phyloP scores from a whole-genome alignment of 2,797 vertebrate species.

The Lutra lutra region DNA sequence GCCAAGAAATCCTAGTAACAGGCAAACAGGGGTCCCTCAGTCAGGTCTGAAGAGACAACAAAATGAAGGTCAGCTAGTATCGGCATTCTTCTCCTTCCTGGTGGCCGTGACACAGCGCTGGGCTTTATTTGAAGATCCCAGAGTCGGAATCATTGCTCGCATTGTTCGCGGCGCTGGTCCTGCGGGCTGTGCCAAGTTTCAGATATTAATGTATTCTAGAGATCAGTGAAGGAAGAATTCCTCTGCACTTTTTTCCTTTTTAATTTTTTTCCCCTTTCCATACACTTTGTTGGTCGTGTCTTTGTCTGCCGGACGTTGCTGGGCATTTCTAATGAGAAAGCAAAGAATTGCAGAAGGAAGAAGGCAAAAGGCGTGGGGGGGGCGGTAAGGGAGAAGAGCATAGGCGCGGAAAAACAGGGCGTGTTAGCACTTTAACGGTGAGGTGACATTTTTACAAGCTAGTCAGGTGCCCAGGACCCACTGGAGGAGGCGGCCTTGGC shows the following conservation, averaged over 20 bases:
- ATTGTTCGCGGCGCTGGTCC: conserved; percentile 92
- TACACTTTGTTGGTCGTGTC: conserved; percentile 92
- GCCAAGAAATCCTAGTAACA: conserved; percentile 96
- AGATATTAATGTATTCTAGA: conserved; percentile 96
- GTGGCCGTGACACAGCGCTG: conserved; percentile 93
- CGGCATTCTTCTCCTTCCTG: conserved; percentile 90
- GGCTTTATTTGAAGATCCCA: conserved; percentile 99
- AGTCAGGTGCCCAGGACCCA: conserved; percentile 76
- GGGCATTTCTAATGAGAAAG: conserved; percentile 90
- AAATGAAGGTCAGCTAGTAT: conserved; percentile 94
- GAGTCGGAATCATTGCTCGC: conserved; percentile 93
- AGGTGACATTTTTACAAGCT: conserved; percentile 73
- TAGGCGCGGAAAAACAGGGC: conserved; percentile 57
- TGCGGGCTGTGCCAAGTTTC: conserved; percentile 90
- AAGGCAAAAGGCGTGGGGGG: conserved; percentile 63
- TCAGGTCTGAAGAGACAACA: conserved; percentile 96
- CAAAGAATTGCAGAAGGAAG: conserved; percentile 80
- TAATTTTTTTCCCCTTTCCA: conserved; percentile 80
- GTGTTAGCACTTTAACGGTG: conserved; percentile 64
- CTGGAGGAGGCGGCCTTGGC: neutral
- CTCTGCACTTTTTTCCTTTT: conserved; percentile 86
- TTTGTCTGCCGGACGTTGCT: conserved; percentile 91
- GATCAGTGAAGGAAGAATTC: conserved; percentile 92
- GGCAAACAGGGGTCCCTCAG: conserved; percentile 92
- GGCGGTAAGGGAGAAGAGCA: conserved; percentile 43